Conservation (phyloP, 2,113 vertebrate genomes). For the Oryzias curvinotus region DNA sequence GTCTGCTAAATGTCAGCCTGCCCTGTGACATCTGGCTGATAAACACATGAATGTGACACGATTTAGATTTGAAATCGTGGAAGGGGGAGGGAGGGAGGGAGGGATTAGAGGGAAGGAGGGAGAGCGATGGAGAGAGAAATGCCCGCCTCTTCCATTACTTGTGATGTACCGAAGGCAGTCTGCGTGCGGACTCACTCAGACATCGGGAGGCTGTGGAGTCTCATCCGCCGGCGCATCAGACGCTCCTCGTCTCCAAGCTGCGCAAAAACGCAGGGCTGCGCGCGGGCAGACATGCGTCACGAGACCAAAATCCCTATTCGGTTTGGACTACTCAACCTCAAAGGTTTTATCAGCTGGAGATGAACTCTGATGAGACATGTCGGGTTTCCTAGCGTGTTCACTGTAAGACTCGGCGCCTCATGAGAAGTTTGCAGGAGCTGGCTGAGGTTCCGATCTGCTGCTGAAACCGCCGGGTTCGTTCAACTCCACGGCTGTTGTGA, state of each 20-base stretch:
- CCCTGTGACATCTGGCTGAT: not conserved
- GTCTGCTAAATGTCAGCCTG: too few relatives aligned
- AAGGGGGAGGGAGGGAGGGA: not conserved
- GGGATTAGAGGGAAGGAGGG: not conserved
- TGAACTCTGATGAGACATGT: slow-evolving; percentile 38
- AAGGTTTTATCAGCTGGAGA: slow-evolving; percentile 37
- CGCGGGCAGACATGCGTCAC: slow-evolving; percentile 9
- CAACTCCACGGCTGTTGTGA: slow-evolving; percentile 17
- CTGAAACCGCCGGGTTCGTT: not conserved
- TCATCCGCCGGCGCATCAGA: slow-evolving; percentile 9
- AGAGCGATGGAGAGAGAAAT: not conserved
- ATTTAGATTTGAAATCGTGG: slow-evolving; percentile 15
- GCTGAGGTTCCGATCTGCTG: slow-evolving; percentile 26
- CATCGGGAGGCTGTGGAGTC: not conserved
- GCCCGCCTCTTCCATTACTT: not conserved
- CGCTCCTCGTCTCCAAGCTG: not conserved
- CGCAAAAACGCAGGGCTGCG: not conserved
- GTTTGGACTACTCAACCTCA: slow-evolving; percentile 3
- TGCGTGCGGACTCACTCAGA: not conserved
- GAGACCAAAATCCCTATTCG: slow-evolving; percentile 4
- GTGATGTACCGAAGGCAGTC: not conserved
- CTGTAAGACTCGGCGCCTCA: slow-evolving; percentile 13
- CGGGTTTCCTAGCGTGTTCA: slow-evolving; percentile 15
- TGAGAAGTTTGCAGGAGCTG: slow-evolving; percentile 56
- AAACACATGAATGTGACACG: slow-evolving; percentile 7